Percentiles rank a stretch among this genome's conserved stretches.
Conservation (phyloP, 1,140 invertebrate genomes). For the Pachypeltis micranthus region DNA sequence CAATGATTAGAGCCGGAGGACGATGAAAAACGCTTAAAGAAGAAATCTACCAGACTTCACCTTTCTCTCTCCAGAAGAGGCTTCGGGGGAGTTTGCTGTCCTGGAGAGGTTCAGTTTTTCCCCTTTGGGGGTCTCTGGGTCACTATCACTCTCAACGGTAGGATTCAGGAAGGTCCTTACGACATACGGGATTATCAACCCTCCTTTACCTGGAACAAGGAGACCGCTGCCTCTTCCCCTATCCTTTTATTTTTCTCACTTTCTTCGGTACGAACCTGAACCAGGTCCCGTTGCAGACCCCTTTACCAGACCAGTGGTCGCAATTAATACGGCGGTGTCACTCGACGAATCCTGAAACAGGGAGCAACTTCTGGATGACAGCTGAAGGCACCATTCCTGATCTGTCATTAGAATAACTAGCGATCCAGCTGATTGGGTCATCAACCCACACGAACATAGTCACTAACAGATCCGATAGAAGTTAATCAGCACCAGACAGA, state of each 20-base stretch:
- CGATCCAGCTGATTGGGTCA: too few species aligned
- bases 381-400: too few species aligned
- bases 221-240: not conserved
- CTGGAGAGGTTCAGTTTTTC: not conserved
- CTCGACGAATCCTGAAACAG: too few species aligned
- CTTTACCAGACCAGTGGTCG: not conserved
- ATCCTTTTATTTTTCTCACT: not conserved
- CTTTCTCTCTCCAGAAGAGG: not conserved
- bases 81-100: not conserved
- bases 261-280: not conserved
- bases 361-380: too few species aligned
- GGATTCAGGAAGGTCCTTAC: not conserved
- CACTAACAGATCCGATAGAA: too few species aligned
- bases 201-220: not conserved
- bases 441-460: too few species aligned
- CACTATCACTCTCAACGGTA: not conserved
- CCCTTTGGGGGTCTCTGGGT: not conserved
- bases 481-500: too few species aligned
- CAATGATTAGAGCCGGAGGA: not conserved
- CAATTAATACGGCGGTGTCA: too few species aligned
- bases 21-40: not conserved
- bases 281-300: not conserved
- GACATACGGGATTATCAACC: not conserved
- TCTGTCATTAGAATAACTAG: too few species aligned
- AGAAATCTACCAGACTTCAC: not conserved